phyloP scores from a whole-genome alignment of 2,888 invertebrate genomes.

The Ochropleura leucogaster region DNA sequence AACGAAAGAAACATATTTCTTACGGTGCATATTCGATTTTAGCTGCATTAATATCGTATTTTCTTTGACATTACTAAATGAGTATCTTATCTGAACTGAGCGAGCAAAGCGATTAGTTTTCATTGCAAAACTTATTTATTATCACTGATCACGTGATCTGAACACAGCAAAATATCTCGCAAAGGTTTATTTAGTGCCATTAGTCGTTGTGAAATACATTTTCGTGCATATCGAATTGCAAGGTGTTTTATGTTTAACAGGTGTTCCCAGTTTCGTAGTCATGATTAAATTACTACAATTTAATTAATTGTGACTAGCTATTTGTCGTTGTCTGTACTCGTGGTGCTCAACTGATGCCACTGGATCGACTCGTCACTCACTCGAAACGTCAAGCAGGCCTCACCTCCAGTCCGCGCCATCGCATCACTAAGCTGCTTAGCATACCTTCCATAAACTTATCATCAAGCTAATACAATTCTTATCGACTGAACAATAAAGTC shows the following conservation, averaged over 20 bases:
- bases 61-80: constrained; percentile 69
- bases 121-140: constrained; percentile 68
- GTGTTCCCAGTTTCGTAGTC: constrained; percentile 43
- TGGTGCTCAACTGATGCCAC: constrained; percentile 73
- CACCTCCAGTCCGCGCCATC: constrained; percentile 83
- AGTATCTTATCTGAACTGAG: constrained; percentile 66
- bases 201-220: constrained; percentile 50
- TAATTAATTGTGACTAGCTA: constrained; percentile 42
- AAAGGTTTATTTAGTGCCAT: constrained; percentile 44
- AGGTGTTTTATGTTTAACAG: constrained; percentile 56
- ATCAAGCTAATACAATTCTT: constrained; percentile 69
- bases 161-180: constrained; percentile 60
- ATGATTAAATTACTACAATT: constrained; percentile 40
- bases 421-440: constrained; percentile 87
- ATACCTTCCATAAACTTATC: constrained; percentile 73
- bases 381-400: constrained; percentile 82
- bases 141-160: constrained; percentile 66
- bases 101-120: constrained; percentile 65
- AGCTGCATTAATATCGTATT: constrained; percentile 61
- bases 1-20: constrained; percentile 48
- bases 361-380: constrained; percentile 79
- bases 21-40: constrained; percentile 50
- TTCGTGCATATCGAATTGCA: constrained; percentile 45
- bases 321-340: constrained; percentile 73
- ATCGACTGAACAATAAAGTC: constrained; percentile 32